These are phyloP conservation scores for Zele albiditarsus DNA, from an alignment of 2,888 invertebrate species.

Conservation along the genomic window DNA sequence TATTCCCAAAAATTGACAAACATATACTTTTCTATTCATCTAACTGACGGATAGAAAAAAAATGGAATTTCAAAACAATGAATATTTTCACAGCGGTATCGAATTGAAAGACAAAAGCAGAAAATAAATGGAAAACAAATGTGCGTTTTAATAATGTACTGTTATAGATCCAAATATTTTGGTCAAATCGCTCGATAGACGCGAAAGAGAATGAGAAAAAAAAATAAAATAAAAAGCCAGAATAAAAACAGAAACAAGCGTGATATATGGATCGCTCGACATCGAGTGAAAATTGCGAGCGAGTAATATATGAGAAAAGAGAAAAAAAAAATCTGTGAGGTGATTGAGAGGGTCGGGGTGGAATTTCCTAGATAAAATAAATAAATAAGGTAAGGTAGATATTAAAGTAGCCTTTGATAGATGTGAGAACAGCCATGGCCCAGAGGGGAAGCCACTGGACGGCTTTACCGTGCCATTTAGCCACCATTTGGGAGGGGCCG, in stretches of 20 bases:
- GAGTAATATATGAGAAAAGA: constrained; percentile 10
- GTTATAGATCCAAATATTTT: constrained; percentile 29
- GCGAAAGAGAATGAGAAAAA: neutral
- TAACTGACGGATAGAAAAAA: neutral
- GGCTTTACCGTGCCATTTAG: constrained; percentile 69
- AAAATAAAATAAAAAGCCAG: no score
- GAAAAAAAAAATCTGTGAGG: constrained; percentile 36
- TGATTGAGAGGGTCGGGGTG: constrained; percentile 30
- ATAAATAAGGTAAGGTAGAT: constrained; percentile 61
- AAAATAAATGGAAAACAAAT: constrained; percentile 1
- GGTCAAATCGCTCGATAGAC: constrained; percentile 18
- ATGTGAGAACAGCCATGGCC: constrained; percentile 71
- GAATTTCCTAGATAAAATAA: constrained; percentile 50
- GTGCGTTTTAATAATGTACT: neutral
- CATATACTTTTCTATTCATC: neutral
- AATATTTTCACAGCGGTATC: neutral
- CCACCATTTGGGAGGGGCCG: constrained; percentile 66
- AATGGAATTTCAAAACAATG: neutral
- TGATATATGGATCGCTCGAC: constrained; percentile 36
- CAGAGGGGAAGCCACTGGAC: constrained; percentile 66
- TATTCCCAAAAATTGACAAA: neutral
- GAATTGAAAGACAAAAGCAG: neutral
- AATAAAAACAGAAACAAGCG: constrained; percentile 37
- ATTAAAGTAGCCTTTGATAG: constrained; percentile 69
- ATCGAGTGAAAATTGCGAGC: constrained; percentile 40